Conservation (phyloP, 2,113 vertebrate species). For the Myrmecophaga tridactyla region DNA sequence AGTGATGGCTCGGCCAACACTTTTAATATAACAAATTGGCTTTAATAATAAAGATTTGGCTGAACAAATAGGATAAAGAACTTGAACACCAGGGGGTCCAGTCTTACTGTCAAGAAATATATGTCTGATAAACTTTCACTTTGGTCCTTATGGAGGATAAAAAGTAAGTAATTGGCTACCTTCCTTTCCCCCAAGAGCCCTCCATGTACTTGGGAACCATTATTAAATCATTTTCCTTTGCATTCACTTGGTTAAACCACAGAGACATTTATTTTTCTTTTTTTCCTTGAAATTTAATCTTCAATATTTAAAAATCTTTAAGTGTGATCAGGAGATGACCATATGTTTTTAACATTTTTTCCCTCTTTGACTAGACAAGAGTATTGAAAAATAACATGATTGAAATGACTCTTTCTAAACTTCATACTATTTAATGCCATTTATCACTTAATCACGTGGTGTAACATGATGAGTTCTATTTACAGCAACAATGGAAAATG, state of each 20-base stretch:
- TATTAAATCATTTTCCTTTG: not conserved
- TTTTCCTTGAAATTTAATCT: not conserved
- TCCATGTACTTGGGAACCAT: not conserved
- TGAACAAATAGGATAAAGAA: not conserved
- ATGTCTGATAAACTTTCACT: not conserved
- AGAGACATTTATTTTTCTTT: not conserved
- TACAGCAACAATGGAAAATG: not conserved
- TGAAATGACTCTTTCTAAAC: not conserved
- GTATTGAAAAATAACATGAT: not conserved
- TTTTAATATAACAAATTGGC: conserved; percentile 28
- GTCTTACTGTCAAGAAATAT: not conserved
- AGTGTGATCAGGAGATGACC: not conserved
- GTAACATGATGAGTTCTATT: not conserved
- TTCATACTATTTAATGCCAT: not conserved
- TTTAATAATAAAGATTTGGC: not conserved
- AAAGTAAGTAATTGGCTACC: not conserved
- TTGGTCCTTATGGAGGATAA: not conserved
- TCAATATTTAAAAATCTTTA: not conserved
- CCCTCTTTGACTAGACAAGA: not conserved
- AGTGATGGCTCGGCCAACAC: not conserved
- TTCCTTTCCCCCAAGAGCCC: not conserved
- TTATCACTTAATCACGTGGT: conserved; percentile 2
- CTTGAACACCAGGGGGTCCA: not conserved
- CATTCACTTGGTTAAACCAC: not conserved
- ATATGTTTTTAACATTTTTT: not conserved